Evolutionary conservation across 1,140 invertebrate genomes (phyloP).

Genomic region (Cherax quadricarinatus): DNA sequence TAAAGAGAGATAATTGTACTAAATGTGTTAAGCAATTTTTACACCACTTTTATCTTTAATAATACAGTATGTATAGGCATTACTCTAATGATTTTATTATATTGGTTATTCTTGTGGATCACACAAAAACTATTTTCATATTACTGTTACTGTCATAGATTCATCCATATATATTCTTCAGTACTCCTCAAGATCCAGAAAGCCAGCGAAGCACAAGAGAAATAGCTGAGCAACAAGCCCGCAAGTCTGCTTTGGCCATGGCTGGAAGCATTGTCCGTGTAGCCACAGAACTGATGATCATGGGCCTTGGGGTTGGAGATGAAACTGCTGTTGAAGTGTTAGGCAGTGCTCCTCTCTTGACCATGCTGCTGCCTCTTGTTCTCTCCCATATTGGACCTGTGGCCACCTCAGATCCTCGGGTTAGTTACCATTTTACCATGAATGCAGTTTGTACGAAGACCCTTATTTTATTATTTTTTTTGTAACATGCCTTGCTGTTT

Average conservation of each 20-base stretch:
- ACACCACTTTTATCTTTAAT: too few species aligned
- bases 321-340: constrained; percentile 80
- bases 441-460: neutral
- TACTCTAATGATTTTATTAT: too few species aligned
- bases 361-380: constrained; percentile 86
- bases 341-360: constrained; percentile 82
- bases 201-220: constrained; percentile 82
- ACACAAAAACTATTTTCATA: too few species aligned
- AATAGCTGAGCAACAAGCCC: constrained; percentile 84
- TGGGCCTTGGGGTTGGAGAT: constrained; percentile 81
- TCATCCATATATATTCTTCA: constrained; percentile 74
- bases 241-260: constrained; percentile 85
- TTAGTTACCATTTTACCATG: constrained; percentile 76
- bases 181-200: constrained; percentile 83
- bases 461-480: too few species aligned
- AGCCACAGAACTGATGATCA: constrained; percentile 84
- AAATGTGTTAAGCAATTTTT: too few species aligned
- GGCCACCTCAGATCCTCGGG: constrained; percentile 88
- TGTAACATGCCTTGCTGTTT: too few species aligned
- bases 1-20: too few species aligned
- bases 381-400: constrained; percentile 89
- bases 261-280: constrained; percentile 85
- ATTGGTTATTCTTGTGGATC: too few species aligned
- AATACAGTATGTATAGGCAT: too few species aligned
- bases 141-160: too few species aligned